phyloP scores from a whole-genome alignment of 2,888 invertebrate genomes.

The Drosophila peninsularis region DNA sequence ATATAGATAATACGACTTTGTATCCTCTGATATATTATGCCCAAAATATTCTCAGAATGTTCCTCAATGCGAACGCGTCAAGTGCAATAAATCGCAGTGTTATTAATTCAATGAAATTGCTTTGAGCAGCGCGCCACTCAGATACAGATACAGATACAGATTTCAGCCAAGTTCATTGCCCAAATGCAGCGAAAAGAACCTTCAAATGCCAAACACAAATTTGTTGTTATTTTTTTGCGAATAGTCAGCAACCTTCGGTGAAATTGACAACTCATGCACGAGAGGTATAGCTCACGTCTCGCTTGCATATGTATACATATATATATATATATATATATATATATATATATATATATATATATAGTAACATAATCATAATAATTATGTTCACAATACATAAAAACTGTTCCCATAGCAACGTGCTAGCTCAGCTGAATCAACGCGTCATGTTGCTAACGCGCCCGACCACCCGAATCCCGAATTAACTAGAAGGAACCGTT shows the following conservation, averaged over 20 bases:
- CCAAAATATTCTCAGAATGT: slow-evolving; percentile 1
- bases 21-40: not conserved
- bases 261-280: slow-evolving; percentile 58
- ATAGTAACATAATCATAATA: no score
- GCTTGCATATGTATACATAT: not conserved
- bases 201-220: slow-evolving; percentile 65
- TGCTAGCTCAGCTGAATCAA: no score
- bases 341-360: not conserved
- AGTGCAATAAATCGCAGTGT: slow-evolving; percentile 41
- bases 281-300: slow-evolving; percentile 6
- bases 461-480: no score
- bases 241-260: slow-evolving; percentile 60
- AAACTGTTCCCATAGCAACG: no score
- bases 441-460: no score
- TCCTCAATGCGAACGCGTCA: slow-evolving; percentile 29
- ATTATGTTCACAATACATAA: no score
- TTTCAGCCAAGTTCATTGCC: slow-evolving; percentile 72
- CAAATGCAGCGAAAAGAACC: slow-evolving; percentile 65
- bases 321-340: not conserved
- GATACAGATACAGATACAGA: slow-evolving; percentile 8
- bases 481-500: no score
- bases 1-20: not conserved
- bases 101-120: slow-evolving; percentile 57
- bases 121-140: slow-evolving; percentile 38
- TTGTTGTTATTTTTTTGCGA: slow-evolving; percentile 23